A percentile compares a stretch with the other conserved stretches of the same genome.
Evolutionary conservation across 2,113 vertebrate species (phyloP).

Genomic region (Proteles cristata): DNA sequence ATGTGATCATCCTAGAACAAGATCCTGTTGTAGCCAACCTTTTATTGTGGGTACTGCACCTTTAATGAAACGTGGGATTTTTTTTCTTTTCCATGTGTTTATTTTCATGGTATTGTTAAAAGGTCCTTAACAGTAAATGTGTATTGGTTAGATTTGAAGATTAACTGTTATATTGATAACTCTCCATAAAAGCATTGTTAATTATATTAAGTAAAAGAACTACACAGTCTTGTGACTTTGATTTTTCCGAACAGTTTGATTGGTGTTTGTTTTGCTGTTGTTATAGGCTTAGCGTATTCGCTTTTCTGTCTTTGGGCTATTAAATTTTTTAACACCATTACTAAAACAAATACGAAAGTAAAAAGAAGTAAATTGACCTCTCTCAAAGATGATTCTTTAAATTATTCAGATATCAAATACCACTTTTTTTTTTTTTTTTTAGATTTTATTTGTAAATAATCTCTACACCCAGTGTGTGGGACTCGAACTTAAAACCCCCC

Average conservation of each 20-base stretch:
- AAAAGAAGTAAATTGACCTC: conserved; percentile 22
- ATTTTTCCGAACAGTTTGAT: not conserved
- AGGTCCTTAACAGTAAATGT: conserved; percentile 48
- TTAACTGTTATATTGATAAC: conserved; percentile 44
- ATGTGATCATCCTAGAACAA: conserved; percentile 79
- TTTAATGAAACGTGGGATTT: conserved; percentile 79
- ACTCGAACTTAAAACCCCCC: not conserved
- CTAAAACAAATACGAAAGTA: conserved; percentile 43
- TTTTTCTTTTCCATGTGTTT: conserved; percentile 72
- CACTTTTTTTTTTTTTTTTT: not conserved
- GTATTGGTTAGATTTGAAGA: conserved; percentile 63
- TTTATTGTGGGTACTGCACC: conserved; percentile 86
- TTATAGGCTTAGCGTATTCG: conserved; percentile 13
- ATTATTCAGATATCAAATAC: conserved; percentile 20
- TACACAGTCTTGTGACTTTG: not conserved
- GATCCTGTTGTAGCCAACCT: conserved; percentile 67
- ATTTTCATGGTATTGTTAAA: conserved; percentile 65
- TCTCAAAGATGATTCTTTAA: conserved; percentile 5
- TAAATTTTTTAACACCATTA: not conserved
- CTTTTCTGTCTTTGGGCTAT: conserved; percentile 68
- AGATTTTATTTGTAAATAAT: not conserved
- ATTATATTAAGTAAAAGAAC: conserved; percentile 47
- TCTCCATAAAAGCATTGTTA: conserved; percentile 57
- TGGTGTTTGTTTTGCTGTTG: not conserved
- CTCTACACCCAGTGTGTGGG: not conserved